A percentile compares a stretch with the other conserved stretches of the same genome.
Conservation (phyloP, 2,797 vertebrate species). For the Loris lydekkerianus region DNA sequence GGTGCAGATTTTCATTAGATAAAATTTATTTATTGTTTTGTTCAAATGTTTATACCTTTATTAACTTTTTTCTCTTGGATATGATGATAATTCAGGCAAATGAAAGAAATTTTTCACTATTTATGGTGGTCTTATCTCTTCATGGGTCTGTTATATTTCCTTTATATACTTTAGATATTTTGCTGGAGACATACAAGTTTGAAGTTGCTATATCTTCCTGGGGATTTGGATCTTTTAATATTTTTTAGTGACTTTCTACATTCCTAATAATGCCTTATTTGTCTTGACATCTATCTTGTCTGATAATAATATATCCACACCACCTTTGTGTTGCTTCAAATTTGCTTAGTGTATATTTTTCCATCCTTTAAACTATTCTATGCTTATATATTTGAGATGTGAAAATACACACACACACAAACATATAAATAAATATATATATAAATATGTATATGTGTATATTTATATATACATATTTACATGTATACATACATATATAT, state of each 20-base stretch:
- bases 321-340: neutral
- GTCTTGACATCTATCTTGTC: neutral
- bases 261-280: neutral
- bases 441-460: too few relatives aligned
- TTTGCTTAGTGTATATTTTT: neutral
- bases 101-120: neutral
- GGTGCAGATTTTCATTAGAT: neutral
- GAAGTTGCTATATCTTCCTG: neutral
- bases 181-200: neutral
- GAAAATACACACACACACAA: neutral
- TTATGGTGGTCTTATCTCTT: neutral
- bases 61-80: conserved; percentile 21
- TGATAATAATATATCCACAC: neutral
- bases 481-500: too few relatives aligned
- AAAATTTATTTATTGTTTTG: neutral
- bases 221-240: conserved; percentile 10
- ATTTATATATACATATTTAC: too few relatives aligned
- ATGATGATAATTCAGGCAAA: neutral
- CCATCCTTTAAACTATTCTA: neutral
- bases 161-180: conserved; percentile 2
- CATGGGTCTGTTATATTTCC: neutral
- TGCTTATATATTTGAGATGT: neutral
- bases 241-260: neutral
- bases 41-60: conserved; percentile 23
- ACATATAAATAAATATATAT: too few relatives aligned